Evolutionary conservation across 2,797 vertebrate species (phyloP), one percentile per base, ranked within the genome.

Genomic region (Sphaeramia orbicularis): DNA sequence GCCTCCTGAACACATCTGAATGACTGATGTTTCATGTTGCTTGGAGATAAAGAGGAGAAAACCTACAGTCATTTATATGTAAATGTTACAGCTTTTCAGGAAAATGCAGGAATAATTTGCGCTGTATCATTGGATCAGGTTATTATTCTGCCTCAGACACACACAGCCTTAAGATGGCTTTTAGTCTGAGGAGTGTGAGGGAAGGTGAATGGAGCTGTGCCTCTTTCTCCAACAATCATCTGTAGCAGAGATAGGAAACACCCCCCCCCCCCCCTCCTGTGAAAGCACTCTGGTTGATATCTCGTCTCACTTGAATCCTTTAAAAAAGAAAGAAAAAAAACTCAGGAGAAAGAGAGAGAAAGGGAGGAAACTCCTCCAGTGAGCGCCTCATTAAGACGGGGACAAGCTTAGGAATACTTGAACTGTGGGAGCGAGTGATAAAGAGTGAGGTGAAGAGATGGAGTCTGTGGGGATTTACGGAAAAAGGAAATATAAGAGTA

Each of bases 401-500:
- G 54, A 54, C 1, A 13, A 72, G 63, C 36, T 65, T 21, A 56
- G 61, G 61, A 74, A 80, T 48, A 21, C 55, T 57, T 27, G 48
- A 67, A 41, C 15, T 49, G 43, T 53, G 52, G 32, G 48, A 71
- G 59, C 44, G 53, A 59, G 43, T 37, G 69, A 76, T 67, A 10
- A 59, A 71, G 61, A 68, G 70, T 7, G 51, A 51, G 68, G 67
- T 66, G 38, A 63, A 42, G 59, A 69, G 58, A 58, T 40, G 15
- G 63, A 56, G 61, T 64, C 59, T 65, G 11, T 27, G 24, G 63
- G 57, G 65, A 56, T 82, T 84, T 61, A 38, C 37, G 56, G 51
- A 73, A 58, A 48, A 43, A 54, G 69, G 65, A 71, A 52, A 71
- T 63, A 27, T 44, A 57, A 69, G 61, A 76, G 51, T 60, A 58